A percentile compares a stretch with the other conserved stretches of the same genome.
Conservation (phyloP, 1,140 invertebrate genomes). For the Penaeus japonicus region DNA sequence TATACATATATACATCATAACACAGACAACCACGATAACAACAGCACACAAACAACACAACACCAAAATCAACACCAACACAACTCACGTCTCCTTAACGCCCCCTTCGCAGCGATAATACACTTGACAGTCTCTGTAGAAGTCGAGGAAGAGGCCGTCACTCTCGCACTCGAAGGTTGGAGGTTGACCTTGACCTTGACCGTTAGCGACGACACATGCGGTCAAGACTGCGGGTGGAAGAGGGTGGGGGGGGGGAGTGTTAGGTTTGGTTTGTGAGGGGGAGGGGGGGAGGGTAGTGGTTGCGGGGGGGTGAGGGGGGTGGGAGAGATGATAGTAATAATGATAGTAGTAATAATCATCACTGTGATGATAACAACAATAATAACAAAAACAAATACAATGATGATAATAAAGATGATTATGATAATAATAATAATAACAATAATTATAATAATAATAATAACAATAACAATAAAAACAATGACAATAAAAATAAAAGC, state of each 20-base stretch:
- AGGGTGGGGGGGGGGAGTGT: neutral
- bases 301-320: no score
- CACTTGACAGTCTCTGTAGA: neutral
- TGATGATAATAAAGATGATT: no score
- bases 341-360: no score
- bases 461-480: no score
- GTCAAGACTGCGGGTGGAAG: neutral
- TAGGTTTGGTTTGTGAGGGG: no score
- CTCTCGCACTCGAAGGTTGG: neutral
- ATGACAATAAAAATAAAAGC: no score
- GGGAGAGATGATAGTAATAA: no score
- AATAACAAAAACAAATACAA: no score
- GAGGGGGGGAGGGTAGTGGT: no score
- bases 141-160: constrained; percentile 13
- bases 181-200: neutral
- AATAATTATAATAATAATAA: no score
- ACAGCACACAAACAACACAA: neutral
- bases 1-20: neutral
- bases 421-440: no score
- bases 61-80: neutral
- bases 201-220: neutral
- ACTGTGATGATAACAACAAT: no score
- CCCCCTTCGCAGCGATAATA: constrained; percentile 6
- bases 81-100: neutral
- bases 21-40: neutral